Evolutionary conservation across 2,888 invertebrate genomes (phyloP).

Genomic region (Exephanes ischioxanthus): DNA sequence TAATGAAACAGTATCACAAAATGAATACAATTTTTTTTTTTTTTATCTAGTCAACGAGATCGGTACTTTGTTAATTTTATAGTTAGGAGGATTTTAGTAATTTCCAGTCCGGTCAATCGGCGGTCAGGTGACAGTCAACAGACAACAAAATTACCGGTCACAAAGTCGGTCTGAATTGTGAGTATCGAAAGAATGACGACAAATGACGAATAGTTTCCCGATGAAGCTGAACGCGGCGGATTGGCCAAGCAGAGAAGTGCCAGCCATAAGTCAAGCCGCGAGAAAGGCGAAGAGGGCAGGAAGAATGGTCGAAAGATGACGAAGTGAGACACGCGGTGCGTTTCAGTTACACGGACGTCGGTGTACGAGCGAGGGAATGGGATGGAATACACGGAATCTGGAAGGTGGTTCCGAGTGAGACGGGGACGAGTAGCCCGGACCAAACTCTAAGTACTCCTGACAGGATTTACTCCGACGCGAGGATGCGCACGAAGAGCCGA

Average conservation of each 20-base stretch:
- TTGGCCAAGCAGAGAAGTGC: conserved; percentile 43
- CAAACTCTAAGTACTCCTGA: conserved; percentile 82
- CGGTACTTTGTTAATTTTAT: too few relatives aligned
- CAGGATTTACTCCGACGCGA: conserved; percentile 79
- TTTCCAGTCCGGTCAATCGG: too few relatives aligned
- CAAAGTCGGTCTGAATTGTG: too few relatives aligned
- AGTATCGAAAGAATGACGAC: too few relatives aligned
- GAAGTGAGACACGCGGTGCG: conserved; percentile 69
- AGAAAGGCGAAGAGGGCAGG: conserved; percentile 63
- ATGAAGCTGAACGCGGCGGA: conserved; percentile 6
- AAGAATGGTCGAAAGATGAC: conserved; percentile 30
- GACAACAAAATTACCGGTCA: too few relatives aligned
- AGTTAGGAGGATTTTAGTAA: too few relatives aligned
- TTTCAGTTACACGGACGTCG: conserved; percentile 74
- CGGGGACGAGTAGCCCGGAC: conserved; percentile 68
- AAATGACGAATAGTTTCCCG: too few relatives aligned
- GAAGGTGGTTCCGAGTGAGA: conserved; percentile 68
- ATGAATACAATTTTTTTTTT: too few relatives aligned
- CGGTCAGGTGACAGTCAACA: too few relatives aligned
- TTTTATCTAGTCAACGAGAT: too few relatives aligned
- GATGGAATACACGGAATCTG: conserved; percentile 29
- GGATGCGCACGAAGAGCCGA: conserved; percentile 35
- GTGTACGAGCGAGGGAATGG: conserved; percentile 52
- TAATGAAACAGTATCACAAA: too few relatives aligned
- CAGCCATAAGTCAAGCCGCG: conserved; percentile 56